Conservation (phyloP, 2,113 vertebrate genomes). For the Sebastes fasciatus region DNA sequence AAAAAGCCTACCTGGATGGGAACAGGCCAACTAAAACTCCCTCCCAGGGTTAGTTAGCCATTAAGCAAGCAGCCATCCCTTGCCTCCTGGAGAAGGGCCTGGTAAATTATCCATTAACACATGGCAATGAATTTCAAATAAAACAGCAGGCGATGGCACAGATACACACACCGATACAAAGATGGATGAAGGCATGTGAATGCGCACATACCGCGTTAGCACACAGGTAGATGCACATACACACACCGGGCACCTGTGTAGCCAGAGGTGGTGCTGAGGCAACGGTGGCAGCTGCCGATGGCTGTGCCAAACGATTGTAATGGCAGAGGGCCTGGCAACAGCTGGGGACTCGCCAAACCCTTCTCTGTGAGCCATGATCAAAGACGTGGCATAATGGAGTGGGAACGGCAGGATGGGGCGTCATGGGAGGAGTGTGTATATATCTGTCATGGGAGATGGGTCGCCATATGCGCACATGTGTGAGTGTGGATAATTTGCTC, state of each 20-base stretch:
- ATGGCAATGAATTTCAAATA: constrained; percentile 59
- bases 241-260: constrained; percentile 49
- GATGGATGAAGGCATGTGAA: constrained; percentile 16
- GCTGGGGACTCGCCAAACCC: constrained; percentile 68
- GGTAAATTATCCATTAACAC: constrained; percentile 49
- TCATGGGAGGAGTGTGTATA: constrained; percentile 39
- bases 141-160: constrained; percentile 28
- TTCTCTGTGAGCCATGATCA: constrained; percentile 67
- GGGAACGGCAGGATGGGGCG: constrained; percentile 47
- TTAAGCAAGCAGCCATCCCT: constrained; percentile 30
- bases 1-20: constrained; percentile 6
- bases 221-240: constrained; percentile 14
- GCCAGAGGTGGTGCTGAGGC: constrained; percentile 63
- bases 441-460: constrained; percentile 2
- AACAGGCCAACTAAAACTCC: neutral
- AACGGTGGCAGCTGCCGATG: constrained; percentile 45
- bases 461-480: constrained; percentile 27
- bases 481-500: constrained; percentile 31
- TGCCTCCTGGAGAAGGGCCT: neutral
- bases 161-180: constrained; percentile 6
- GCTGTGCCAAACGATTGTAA: constrained; percentile 42
- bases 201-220: constrained; percentile 8
- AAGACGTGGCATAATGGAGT: constrained; percentile 68
- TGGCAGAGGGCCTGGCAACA: constrained; percentile 66
- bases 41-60: constrained; percentile 31